Evolutionary conservation across 2,888 invertebrate genomes (phyloP).

Genomic region (Embidobia sp.): DNA sequence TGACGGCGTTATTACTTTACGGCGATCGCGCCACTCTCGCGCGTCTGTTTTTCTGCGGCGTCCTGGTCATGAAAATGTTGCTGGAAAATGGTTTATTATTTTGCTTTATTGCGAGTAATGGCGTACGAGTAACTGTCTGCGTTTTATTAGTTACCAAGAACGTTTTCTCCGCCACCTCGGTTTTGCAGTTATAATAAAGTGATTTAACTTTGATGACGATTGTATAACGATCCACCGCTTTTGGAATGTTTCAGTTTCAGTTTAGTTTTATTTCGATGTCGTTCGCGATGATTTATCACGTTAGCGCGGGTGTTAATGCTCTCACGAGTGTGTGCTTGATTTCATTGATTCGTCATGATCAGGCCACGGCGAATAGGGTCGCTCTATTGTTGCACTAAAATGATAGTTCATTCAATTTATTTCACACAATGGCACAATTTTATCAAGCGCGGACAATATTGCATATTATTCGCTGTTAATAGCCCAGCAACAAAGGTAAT

Average conservation of each 20-base stretch:
- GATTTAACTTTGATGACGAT: conserved; percentile 39
- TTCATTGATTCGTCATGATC: conserved; percentile 78
- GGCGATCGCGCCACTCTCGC: conserved; percentile 3
- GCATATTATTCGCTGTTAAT: conserved; percentile 30
- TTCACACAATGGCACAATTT: conserved; percentile 59
- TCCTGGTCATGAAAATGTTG: conserved; percentile 41
- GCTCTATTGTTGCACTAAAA: conserved; percentile 69
- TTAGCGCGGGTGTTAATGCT: conserved; percentile 70
- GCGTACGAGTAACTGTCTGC: background rate
- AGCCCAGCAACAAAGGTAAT: conserved; percentile 12
- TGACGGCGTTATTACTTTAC: conserved; percentile 66
- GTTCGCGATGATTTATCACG: conserved; percentile 40
- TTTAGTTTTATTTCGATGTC: conserved; percentile 30
- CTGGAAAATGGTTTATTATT: conserved; percentile 18
- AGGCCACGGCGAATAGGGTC: conserved; percentile 56
- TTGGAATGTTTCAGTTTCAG: conserved; percentile 28
- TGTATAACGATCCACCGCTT: conserved; percentile 30
- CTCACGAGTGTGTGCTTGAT: conserved; percentile 75
- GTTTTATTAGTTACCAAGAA: conserved; percentile 1
- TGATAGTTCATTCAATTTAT: conserved; percentile 74
- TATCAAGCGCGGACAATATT: conserved; percentile 28
- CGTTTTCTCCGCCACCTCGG: no score
- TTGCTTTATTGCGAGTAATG: conserved; percentile 24
- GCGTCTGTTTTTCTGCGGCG: conserved; percentile 26
- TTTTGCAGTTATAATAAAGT: conserved; percentile 44